Conservation (phyloP, 2,888 invertebrate species). For the Nemotelus nigrinus region DNA sequence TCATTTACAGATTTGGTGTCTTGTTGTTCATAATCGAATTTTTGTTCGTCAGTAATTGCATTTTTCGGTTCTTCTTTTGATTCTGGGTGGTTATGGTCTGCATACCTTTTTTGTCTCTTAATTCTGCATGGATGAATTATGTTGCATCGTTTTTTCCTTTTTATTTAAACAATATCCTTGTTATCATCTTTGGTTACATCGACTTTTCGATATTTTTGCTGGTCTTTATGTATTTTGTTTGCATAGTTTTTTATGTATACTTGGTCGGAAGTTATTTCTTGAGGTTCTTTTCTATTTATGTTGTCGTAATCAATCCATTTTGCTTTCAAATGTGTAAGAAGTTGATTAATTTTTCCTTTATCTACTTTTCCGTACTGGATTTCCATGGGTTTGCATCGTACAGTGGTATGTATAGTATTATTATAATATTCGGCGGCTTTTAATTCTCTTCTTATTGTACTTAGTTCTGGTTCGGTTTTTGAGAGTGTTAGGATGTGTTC, state of each 20-base stretch:
- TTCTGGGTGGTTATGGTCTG: background rate
- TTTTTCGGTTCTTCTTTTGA: background rate
- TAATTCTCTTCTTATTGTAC: background rate
- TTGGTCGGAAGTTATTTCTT: background rate
- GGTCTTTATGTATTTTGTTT: background rate
- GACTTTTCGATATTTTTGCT: no score
- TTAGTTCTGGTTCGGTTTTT: background rate
- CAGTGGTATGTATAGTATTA: conserved; percentile 4
- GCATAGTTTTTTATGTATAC: background rate
- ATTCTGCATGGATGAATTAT: background rate
- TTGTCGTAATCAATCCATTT: conserved; percentile 17
- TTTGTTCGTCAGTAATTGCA: background rate
- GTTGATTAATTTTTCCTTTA: conserved; percentile 11
- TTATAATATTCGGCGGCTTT: conserved; percentile 23
- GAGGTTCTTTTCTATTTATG: background rate
- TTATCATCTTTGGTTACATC: background rate
- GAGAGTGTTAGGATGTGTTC: no score
- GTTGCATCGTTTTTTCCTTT: background rate
- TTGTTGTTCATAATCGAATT: background rate
- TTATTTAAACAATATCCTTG: background rate
- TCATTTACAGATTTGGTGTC: no score
- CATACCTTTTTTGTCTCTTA: background rate
- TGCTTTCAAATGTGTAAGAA: background rate
- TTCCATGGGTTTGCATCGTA: background rate
- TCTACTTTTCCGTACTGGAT: background rate